Conservation (phyloP, 1,140 invertebrate species). For the Nasonia longicornis region DNA sequence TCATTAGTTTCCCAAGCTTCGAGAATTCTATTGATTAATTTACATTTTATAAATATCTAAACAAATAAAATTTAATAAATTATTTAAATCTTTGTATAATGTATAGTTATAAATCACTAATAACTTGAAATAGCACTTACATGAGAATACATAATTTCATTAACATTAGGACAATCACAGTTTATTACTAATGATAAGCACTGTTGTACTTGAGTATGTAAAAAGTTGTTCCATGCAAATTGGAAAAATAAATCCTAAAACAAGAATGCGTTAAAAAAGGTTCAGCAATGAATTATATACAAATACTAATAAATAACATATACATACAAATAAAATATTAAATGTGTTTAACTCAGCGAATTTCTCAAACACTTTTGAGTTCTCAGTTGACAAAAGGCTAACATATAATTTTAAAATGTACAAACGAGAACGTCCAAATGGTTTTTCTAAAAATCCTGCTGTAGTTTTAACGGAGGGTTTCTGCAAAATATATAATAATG, state of each 20-base stretch:
- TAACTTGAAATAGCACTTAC: slow-evolving; percentile 61
- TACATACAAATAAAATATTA: slow-evolving; percentile 74
- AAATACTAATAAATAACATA: not conserved
- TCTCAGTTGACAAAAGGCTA: slow-evolving; percentile 77
- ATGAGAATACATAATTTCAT: slow-evolving; percentile 59
- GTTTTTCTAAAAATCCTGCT: slow-evolving; percentile 76
- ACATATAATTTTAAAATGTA: slow-evolving; percentile 81
- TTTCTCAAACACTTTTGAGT: slow-evolving; percentile 71
- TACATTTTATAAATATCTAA: slow-evolving; percentile 78
- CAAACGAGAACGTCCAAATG: slow-evolving; percentile 82
- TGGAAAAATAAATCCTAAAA: slow-evolving; percentile 84
- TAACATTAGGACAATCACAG: slow-evolving; percentile 61
- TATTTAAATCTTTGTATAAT: not conserved
- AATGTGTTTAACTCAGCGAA: slow-evolving; percentile 73
- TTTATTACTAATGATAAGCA: slow-evolving; percentile 78
- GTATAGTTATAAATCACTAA: not conserved
- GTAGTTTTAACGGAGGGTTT: slow-evolving; percentile 76
- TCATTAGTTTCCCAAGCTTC: slow-evolving; percentile 77
- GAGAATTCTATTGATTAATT: slow-evolving; percentile 76
- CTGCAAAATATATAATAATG: slow-evolving; percentile 56
- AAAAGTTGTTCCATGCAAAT: slow-evolving; percentile 90
- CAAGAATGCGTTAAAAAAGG: not conserved
- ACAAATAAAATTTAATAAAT: slow-evolving; percentile 12
- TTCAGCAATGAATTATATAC: not conserved
- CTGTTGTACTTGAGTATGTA: slow-evolving; percentile 86